These are phyloP conservation scores for Drusus annulatus DNA, from an alignment of 1,140 invertebrate genomes.

Conservation along the genomic window DNA sequence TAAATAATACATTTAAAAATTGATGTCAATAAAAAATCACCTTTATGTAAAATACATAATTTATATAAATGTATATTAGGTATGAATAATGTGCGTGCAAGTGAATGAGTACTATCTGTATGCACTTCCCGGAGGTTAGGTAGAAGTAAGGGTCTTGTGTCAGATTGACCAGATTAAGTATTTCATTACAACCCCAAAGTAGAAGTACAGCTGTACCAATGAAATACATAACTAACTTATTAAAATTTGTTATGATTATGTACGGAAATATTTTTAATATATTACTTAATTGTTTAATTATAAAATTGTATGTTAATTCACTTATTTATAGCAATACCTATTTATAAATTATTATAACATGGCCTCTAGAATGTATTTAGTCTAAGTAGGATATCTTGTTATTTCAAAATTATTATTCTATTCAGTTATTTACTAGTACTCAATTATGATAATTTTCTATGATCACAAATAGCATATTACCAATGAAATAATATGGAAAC, in stretches of 20 bases:
- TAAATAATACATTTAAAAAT: constrained; percentile 42
- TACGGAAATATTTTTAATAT: constrained; percentile 22
- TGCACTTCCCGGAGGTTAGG: no score
- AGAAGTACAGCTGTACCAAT: constrained; percentile 23
- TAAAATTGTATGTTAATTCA: constrained; percentile 46
- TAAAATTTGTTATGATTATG: neutral
- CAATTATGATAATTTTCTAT: constrained; percentile 31
- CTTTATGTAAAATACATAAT: neutral
- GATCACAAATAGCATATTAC: constrained; percentile 17
- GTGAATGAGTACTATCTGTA: no score
- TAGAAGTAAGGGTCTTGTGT: no score
- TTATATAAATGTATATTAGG: neutral
- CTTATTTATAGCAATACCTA: constrained; percentile 52
- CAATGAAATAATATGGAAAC: constrained; percentile 24
- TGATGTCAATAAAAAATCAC: constrained; percentile 50
- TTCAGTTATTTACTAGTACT: constrained; percentile 46
- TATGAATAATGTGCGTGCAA: neutral
- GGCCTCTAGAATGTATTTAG: constrained; percentile 34
- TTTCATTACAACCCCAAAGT: constrained; percentile 1
- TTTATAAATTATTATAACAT: constrained; percentile 41
- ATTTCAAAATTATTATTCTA: constrained; percentile 42
- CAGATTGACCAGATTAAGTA: no score
- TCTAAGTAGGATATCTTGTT: constrained; percentile 32
- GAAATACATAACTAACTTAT: constrained; percentile 14
- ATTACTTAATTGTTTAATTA: constrained; percentile 20